Conservation (phyloP, 2,888 invertebrate genomes). For the Antheraea yamamai region DNA sequence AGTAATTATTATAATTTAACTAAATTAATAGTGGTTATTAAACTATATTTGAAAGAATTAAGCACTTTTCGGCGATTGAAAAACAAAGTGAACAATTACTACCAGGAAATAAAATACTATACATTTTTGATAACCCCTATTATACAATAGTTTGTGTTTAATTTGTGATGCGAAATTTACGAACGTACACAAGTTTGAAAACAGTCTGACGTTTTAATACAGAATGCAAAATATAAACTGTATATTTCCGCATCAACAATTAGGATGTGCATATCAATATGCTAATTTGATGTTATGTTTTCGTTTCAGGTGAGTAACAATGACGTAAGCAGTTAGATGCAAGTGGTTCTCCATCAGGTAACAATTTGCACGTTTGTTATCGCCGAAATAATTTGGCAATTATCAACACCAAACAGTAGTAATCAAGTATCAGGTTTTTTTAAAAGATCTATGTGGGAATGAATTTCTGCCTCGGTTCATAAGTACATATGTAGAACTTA, state of each 20-base stretch:
- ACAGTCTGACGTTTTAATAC: not conserved
- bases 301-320: constrained; percentile 57
- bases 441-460: not conserved
- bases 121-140: not conserved
- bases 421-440: not conserved
- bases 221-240: constrained; percentile 11
- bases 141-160: not conserved
- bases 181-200: not conserved
- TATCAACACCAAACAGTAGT: constrained; percentile 21
- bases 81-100: not conserved
- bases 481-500: not conserved
- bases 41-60: not conserved
- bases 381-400: constrained; percentile 23
- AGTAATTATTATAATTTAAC: not conserved
- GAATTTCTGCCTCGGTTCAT: not conserved
- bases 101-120: not conserved
- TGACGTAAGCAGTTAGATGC: constrained; percentile 49
- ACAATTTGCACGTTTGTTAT: constrained; percentile 29
- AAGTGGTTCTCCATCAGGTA: constrained; percentile 42
- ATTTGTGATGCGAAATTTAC: not conserved
- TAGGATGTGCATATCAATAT: constrained; percentile 42
- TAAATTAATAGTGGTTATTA: not conserved
- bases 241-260: constrained; percentile 41
- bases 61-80: not conserved
- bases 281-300: constrained; percentile 51